Conservation (phyloP, 2,113 vertebrate species). For the Penelope pileata region DNA sequence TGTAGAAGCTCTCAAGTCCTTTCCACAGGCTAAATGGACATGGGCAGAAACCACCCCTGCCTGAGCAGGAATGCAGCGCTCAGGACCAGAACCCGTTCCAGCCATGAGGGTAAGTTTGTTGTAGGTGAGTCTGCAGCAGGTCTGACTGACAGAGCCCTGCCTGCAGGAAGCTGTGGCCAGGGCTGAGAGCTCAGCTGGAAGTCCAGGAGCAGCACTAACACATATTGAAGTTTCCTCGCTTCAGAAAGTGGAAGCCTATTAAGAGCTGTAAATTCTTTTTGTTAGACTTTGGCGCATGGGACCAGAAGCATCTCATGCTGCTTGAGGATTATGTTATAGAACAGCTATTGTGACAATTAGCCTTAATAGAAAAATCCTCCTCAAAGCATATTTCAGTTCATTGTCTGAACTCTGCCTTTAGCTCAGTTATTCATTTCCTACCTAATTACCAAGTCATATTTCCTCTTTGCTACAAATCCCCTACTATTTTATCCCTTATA, state of each 20-base stretch:
- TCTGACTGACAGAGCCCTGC: neutral
- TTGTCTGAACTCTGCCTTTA: slow-evolving; percentile 11
- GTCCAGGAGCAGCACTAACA: neutral
- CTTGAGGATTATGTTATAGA: neutral
- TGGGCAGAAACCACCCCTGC: neutral
- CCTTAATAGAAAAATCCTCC: neutral
- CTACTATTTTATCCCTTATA: neutral
- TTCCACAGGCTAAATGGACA: neutral
- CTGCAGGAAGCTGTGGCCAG: neutral
- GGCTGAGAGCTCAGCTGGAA: neutral
- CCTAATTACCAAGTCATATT: slow-evolving; percentile 8
- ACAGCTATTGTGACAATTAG: neutral
- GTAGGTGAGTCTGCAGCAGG: neutral
- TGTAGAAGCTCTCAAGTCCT: neutral
- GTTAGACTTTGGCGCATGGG: neutral
- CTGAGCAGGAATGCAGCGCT: neutral
- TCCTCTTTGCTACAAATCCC: neutral
- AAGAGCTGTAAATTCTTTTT: neutral
- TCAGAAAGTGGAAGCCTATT: neutral
- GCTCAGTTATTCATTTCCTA: slow-evolving; percentile 12
- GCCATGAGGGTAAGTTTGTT: neutral
- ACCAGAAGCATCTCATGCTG: neutral
- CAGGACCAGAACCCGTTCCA: neutral
- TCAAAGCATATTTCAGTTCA: neutral
- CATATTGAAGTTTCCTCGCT: neutral